phyloP scores from a whole-genome alignment of 2,113 vertebrate genomes.

The Ptyas mucosa region DNA sequence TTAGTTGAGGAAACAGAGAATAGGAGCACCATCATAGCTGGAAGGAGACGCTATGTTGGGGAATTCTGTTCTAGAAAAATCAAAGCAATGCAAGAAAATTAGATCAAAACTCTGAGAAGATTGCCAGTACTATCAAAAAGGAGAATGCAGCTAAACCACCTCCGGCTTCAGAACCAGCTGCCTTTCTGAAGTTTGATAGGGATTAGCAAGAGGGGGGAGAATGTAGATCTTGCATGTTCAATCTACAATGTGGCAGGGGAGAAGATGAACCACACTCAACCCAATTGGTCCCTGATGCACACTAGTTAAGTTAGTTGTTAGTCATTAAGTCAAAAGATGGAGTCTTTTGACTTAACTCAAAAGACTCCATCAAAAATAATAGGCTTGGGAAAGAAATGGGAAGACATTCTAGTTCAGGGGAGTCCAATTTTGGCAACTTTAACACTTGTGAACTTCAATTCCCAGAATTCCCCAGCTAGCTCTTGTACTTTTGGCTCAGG shows the following conservation, averaged over 20 bases:
- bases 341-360: slow-evolving; percentile 17
- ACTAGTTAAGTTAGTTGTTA: not conserved
- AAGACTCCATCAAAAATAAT: slow-evolving; percentile 29
- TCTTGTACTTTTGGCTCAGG: too few species aligned
- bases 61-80: not conserved
- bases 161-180: not conserved
- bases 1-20: not conserved
- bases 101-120: not conserved
- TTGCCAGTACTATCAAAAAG: not conserved
- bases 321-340: too few species aligned
- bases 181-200: not conserved
- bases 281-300: not conserved
- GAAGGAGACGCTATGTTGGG: not conserved
- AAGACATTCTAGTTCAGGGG: not conserved
- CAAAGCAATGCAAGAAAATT: not conserved
- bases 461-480: too few species aligned
- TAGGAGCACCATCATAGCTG: not conserved
- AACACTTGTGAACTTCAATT: too few species aligned
- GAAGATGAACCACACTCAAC: slow-evolving; percentile 9
- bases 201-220: not conserved
- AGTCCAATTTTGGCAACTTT: too few species aligned
- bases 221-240: not conserved
- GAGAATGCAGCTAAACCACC: not conserved
- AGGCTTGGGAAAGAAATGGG: slow-evolving; percentile 13
- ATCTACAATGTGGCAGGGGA: too few species aligned